Evolutionary conservation across 2,797 vertebrate species (phyloP), one percentile per base, ranked within the genome.

Genomic region (Miichthys miiuy): DNA sequence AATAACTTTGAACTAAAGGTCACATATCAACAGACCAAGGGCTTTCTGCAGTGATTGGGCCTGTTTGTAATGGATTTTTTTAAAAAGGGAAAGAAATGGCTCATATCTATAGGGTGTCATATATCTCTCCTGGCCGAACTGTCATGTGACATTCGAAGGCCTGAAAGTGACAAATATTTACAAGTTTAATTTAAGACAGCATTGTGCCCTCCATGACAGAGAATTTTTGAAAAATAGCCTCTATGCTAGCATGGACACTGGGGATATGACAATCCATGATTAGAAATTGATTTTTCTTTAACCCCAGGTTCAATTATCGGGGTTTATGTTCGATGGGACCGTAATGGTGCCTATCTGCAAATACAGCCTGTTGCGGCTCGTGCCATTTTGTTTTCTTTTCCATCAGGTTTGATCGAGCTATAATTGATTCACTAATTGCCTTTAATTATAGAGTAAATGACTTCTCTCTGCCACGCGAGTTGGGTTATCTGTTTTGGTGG

Each of bases 341-440:
- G 71, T 93, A 93, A 93, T 90, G 86, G 86, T 18, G 79, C 78
- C 88, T 81, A 71, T 90, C 81, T 92, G 85, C 89, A 87, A 88
- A 87, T 80, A 65, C 67, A 76, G 77, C 76, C 83, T 52, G 71
- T 84, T 51, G 27, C 71, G 52, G 66, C 82, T 82, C 70, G 7
- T 68, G 77, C 69, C 79, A 84, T 92, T 86, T 85, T 85, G 80
- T 91, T 94, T 88, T 89, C 87, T 88, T 85, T 88, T 84, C 88
- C 87, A 88, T 93, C 90, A 87, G 79, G 87, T 92, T 91, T 89
- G 91, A 93, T 92, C 67, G 68, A 90, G 91, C 86, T 62, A 79
- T 94, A 94, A 95, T 93, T 92, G 90, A 93, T 93, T 88, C 51
- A 50, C 88, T 95, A 94, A 95, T 94, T 94, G 84, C 79, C 81